Evolutionary conservation across 2,113 vertebrate species (phyloP).

Genomic region (Embiotoca jacksoni): DNA sequence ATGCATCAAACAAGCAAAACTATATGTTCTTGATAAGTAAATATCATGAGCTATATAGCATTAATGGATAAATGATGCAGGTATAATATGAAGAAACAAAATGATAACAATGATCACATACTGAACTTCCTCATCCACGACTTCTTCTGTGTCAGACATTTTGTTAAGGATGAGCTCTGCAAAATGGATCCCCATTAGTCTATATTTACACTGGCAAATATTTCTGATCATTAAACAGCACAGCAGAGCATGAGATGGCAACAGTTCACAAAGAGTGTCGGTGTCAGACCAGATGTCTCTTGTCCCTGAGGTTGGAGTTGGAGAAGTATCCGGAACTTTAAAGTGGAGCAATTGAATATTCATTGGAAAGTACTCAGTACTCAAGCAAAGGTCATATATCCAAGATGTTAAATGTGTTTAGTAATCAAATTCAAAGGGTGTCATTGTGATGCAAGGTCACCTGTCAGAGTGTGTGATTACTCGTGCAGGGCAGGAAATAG

Average conservation of each 20-base stretch:
- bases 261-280: conserved; percentile 13
- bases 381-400: too few species aligned
- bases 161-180: conserved; percentile 56
- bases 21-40: too few species aligned
- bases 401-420: background rate
- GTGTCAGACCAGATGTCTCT: background rate
- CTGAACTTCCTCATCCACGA: conserved; percentile 72
- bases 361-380: too few species aligned
- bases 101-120: conserved; percentile 62
- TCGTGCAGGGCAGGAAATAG: background rate
- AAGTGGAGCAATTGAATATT: too few species aligned
- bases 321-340: too few species aligned
- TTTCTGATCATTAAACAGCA: conserved; percentile 59
- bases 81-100: background rate
- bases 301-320: background rate
- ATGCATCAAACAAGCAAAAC: too few species aligned
- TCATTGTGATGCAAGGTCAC: background rate
- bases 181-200: conserved; percentile 61
- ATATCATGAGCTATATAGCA: background rate
- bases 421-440: background rate
- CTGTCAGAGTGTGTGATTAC: background rate
- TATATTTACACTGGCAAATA: conserved; percentile 62
- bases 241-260: conserved; percentile 18
- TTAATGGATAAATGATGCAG: background rate
- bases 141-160: conserved; percentile 84